Conservation (phyloP, 2,113 vertebrate species). For the Protobothrops flavoviridis region DNA sequence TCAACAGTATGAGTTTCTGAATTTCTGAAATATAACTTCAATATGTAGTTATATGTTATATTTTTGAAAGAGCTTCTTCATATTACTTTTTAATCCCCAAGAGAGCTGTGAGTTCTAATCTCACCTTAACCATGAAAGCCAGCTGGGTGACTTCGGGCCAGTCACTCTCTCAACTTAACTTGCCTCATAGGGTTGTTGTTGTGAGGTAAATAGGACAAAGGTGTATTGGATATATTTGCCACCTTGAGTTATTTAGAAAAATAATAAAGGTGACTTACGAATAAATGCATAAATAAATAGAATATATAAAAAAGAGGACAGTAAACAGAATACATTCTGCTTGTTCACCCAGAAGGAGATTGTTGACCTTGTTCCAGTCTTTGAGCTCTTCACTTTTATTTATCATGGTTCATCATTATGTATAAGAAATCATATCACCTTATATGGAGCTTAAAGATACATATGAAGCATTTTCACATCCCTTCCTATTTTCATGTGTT, state of each 20-base stretch:
- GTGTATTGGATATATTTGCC: neutral
- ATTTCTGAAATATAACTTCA: constrained; percentile 28
- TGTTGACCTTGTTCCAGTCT: neutral
- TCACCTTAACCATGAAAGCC: neutral
- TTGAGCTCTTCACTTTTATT: neutral
- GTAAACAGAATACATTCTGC: neutral
- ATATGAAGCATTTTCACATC: neutral
- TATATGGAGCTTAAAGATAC: neutral
- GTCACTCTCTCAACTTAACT: neutral
- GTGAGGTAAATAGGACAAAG: neutral
- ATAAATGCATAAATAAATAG: neutral
- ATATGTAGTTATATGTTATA: constrained; percentile 1
- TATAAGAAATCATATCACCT: neutral
- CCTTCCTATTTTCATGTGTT: neutral
- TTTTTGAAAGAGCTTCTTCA: neutral
- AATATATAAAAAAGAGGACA: neutral
- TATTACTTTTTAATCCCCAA: neutral
- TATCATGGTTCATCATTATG: neutral
- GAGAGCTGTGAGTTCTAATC: neutral
- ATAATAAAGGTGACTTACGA: neutral
- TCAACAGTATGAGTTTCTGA: constrained; percentile 28
- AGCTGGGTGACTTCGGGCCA: neutral
- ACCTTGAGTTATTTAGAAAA: neutral
- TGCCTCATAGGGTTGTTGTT: neutral
- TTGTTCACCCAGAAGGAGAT: neutral